Evolutionary conservation across 2,888 invertebrate species (phyloP), one percentile per base, ranked within the genome.

Genomic region (Phortica okadai): DNA sequence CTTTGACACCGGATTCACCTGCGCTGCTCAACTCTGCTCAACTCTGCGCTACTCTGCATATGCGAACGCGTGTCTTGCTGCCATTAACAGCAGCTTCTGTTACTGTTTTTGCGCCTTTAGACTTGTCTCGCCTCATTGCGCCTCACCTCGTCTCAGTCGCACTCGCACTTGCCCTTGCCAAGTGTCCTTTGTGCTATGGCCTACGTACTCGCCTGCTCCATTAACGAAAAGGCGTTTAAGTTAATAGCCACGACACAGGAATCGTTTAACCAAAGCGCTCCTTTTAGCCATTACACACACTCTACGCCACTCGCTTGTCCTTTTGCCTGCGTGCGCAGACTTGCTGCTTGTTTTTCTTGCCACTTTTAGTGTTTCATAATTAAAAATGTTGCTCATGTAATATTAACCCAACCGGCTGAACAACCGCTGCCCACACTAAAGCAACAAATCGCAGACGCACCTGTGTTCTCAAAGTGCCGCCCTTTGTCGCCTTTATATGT

Each of bases 341-440:
- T 42, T 54, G 62, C 72, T 74, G 72, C 74, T 66, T 16, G 70
- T 72, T 83, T 83, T 81, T 88, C 89, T 88, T 89, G 87, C 89
- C 87, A 89, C 90, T 90, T 86, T 89, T 89, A 89, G 88, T 89
- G 90, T 89, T 89, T 88, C 88, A 90, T 90, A 90, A 90, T 90
- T 90, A 90, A 90, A 90, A 90, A 90, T 88, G 90, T 90, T 88
- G 84, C 87, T 84, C 85, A 85, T 86, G 82, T 83, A 86, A 84
- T 83, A 84, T 84, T 86, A 83, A 86, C 82, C 82, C 82, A 81
- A 78, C 81, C 81, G 76, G 25, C 58, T 73, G 72, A 56, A 74
- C 67, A 41, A 58, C 75, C 62, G 70, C 74, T 73, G 64, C 44
- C 59, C 66, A 41, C 62, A 64, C 14, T 6, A 1, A 6, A 0